Conservation (phyloP, 2,797 vertebrate genomes). For the Margarornis squamiger region DNA sequence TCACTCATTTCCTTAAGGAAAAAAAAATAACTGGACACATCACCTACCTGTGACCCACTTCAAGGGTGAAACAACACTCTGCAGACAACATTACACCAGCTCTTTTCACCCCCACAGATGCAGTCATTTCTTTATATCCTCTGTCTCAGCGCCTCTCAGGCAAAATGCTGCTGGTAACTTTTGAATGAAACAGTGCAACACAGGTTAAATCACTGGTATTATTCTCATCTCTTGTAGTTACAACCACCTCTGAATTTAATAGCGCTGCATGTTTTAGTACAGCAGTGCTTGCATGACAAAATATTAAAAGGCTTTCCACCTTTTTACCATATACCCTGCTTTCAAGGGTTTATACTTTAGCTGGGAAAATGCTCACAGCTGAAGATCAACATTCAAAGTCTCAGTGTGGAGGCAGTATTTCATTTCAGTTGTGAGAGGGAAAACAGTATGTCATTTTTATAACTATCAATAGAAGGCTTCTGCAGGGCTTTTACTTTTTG, state of each 20-base stretch:
- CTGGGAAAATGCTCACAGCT: conserved; percentile 18
- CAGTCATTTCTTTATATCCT: neutral
- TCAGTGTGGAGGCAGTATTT: conserved; percentile 40
- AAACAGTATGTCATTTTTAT: conserved; percentile 46
- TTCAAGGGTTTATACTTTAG: conserved; percentile 2
- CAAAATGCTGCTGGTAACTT: neutral
- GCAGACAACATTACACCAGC: neutral
- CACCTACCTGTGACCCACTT: neutral
- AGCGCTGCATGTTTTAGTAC: neutral
- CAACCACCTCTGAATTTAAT: neutral
- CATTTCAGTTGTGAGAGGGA: conserved; percentile 28
- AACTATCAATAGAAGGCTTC: conserved; percentile 22
- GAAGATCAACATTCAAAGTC: conserved; percentile 35
- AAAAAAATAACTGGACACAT: neutral
- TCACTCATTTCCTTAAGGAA: neutral
- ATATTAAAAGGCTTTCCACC: conserved; percentile 9
- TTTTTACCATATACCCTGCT: neutral
- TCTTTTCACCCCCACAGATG: neutral
- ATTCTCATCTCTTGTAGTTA: neutral
- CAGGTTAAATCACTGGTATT: neutral
- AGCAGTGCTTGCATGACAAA: conserved; percentile 5
- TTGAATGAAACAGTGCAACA: neutral
- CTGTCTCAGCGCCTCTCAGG: neutral
- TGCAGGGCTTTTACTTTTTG: neutral
- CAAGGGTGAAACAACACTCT: neutral